Conservation (phyloP, 2,888 invertebrate genomes). For the Polietes domitor region DNA sequence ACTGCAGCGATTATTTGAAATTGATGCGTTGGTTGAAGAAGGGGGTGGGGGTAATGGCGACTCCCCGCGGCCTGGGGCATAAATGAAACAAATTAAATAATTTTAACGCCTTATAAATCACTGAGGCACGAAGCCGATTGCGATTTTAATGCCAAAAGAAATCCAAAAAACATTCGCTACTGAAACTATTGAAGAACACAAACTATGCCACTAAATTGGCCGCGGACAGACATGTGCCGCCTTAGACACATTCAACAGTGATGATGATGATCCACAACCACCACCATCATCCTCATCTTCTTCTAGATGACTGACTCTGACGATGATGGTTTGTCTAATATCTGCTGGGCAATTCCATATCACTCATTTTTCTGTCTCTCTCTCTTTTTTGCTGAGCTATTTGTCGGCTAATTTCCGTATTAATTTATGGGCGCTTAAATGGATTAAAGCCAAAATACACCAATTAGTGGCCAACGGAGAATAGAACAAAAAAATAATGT, state of each 20-base stretch:
- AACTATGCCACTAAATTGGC: not conserved
- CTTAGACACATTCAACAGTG: conserved; percentile 1
- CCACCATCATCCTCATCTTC: not conserved
- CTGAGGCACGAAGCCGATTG: conserved; percentile 22
- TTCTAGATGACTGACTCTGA: not conserved
- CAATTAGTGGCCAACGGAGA: conserved; percentile 50
- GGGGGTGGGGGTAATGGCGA: not conserved
- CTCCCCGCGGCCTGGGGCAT: not conserved
- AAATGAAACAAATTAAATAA: conserved; percentile 51
- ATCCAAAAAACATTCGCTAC: not conserved
- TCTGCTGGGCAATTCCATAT: conserved; percentile 19
- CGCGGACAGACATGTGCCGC: not conserved
- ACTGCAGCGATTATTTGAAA: conserved; percentile 33
- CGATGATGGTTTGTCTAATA: not conserved
- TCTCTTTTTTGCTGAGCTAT: conserved; percentile 48
- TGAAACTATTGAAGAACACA: not conserved
- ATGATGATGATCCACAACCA: not conserved
- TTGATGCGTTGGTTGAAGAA: no score
- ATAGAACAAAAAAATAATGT: conserved; percentile 42
- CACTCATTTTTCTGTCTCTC: not conserved
- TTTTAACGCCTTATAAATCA: conserved; percentile 67
- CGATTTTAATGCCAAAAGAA: conserved; percentile 26
- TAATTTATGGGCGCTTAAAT: conserved; percentile 58
- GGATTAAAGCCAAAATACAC: conserved; percentile 62
- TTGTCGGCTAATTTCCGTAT: conserved; percentile 60